These are phyloP conservation scores for Varecia variegata DNA, from an alignment of 2,797 vertebrate genomes.

Conservation along the genomic window DNA sequence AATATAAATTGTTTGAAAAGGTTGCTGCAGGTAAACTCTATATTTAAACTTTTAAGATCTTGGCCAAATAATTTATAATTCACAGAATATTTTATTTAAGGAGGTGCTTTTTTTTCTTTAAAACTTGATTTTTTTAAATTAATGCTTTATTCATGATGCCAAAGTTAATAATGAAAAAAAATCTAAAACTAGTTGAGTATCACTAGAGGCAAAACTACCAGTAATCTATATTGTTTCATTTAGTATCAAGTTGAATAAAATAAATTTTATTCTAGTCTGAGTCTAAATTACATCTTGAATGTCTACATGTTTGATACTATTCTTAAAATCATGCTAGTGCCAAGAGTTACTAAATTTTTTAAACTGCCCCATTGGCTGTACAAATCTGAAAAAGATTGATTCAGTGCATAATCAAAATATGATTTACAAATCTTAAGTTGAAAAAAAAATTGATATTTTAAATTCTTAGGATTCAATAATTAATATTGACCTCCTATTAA, in stretches of 20 bases:
- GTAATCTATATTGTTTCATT: neutral
- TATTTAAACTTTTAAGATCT: slow-evolving; percentile 53
- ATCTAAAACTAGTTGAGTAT: slow-evolving; percentile 14
- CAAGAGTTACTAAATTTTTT: slow-evolving; percentile 50
- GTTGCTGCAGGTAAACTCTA: slow-evolving; percentile 31
- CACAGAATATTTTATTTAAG: slow-evolving; percentile 41
- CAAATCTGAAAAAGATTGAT: neutral
- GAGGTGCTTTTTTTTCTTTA: slow-evolving; percentile 43
- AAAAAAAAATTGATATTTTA: neutral
- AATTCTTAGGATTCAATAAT: neutral
- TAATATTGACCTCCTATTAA: neutral
- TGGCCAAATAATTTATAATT: slow-evolving; percentile 58
- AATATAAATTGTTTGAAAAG: slow-evolving; percentile 21
- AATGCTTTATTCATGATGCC: slow-evolving; percentile 65
- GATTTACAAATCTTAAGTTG: neutral
- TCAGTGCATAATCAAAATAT: neutral
- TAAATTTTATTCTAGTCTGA: slow-evolving; percentile 50
- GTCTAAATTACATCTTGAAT: slow-evolving; percentile 30
- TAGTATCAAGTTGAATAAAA: slow-evolving; percentile 34
- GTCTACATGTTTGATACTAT: neutral
- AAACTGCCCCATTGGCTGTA: neutral
- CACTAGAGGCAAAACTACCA: neutral
- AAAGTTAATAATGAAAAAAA: slow-evolving; percentile 63
- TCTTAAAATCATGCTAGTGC: slow-evolving; percentile 42
- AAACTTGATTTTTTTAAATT: slow-evolving; percentile 71